These are phyloP conservation scores for Acanthosepion lycidas DNA, from an alignment of 2,888 invertebrate species.

Conservation along the genomic window DNA sequence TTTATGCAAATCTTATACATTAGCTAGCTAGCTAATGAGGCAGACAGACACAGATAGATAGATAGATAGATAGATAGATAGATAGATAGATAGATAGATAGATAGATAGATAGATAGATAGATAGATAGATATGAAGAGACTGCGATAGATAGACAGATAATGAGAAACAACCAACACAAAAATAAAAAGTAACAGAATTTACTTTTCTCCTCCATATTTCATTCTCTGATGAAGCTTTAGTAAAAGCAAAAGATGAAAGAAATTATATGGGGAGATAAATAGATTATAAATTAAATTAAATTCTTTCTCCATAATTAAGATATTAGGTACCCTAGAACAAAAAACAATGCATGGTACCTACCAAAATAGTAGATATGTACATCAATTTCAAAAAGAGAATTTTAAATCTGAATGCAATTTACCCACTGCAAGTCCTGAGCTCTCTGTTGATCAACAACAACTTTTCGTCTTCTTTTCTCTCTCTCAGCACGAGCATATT, in stretches of 20 bases:
- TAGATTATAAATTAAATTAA: neutral
- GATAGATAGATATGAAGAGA: too few relatives aligned
- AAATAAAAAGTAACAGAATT: too few relatives aligned
- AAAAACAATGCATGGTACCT: too few relatives aligned
- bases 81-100: too few relatives aligned
- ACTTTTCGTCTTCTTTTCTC: constrained; percentile 75
- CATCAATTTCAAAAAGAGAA: neutral
- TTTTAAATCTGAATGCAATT: neutral
- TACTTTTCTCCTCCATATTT: too few relatives aligned
- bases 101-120: too few relatives aligned
- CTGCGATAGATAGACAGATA: too few relatives aligned
- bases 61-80: too few relatives aligned
- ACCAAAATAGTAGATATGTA: neutral
- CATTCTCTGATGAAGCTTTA: neutral
- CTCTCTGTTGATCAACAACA: constrained; percentile 73
- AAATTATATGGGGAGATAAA: neutral
- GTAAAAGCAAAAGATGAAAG: neutral
- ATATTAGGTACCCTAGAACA: neutral
- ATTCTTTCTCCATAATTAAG: neutral
- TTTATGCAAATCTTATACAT: too few relatives aligned
- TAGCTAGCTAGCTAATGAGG: too few relatives aligned
- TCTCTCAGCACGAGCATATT: constrained; percentile 71
- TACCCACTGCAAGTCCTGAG: constrained; percentile 73
- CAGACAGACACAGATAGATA: too few relatives aligned
- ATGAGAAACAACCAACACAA: too few relatives aligned